These are phyloP conservation scores for Drosophila neotestacea DNA, from an alignment of 2,888 invertebrate species.

Conservation along the genomic window DNA sequence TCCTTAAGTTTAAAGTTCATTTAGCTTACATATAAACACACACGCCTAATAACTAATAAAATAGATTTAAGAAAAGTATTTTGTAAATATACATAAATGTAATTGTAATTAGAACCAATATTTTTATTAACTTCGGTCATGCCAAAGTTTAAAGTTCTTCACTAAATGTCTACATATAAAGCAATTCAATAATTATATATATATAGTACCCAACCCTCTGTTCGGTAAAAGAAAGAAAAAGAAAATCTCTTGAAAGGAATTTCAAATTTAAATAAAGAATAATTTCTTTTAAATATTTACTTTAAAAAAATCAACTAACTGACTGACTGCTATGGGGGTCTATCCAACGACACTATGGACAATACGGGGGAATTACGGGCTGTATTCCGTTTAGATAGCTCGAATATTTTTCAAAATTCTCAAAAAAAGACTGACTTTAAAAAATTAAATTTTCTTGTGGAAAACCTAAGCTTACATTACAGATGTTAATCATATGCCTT, in stretches of 20 bases:
- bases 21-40: constrained; percentile 44
- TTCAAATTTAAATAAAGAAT: constrained; percentile 62
- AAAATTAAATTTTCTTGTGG: not conserved
- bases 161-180: constrained; percentile 48
- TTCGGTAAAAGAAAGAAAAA: constrained; percentile 37
- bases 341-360: not conserved
- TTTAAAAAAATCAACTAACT: constrained; percentile 16
- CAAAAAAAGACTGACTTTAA: constrained; percentile 7
- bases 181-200: constrained; percentile 33
- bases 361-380: constrained; percentile 1
- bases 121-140: constrained; percentile 44
- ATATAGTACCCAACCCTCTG: constrained; percentile 22
- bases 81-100: constrained; percentile 58
- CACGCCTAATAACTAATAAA: constrained; percentile 32
- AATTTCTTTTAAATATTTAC: constrained; percentile 46
- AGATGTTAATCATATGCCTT: not conserved
- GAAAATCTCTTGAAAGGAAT: constrained; percentile 48
- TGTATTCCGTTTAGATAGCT: not conserved
- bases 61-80: constrained; percentile 30
- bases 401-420: not conserved
- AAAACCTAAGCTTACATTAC: not conserved
- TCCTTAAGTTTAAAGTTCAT: constrained; percentile 45
- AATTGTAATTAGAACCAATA: constrained; percentile 34
- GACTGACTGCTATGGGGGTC: constrained; percentile 17
- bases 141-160: constrained; percentile 66